Evolutionary conservation across 2,888 invertebrate species (phyloP), one percentile per base, ranked within the genome.

Genomic region (Seladonia tumulorum): DNA sequence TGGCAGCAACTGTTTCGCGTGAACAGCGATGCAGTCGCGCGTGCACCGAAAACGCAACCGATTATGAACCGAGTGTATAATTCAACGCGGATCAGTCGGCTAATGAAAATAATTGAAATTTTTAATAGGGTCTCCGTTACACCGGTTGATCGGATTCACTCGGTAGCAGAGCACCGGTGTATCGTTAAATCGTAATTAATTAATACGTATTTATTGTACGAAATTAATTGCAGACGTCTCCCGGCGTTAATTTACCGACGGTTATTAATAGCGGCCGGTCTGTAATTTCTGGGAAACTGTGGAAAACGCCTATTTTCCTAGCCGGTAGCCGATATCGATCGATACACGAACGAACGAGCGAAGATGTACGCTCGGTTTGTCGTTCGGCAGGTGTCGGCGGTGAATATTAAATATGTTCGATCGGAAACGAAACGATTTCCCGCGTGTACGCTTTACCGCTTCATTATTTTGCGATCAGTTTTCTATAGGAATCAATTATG

Each of bases 401-500:
- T 29, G 68, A 25, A 71, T 71, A 71, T 71, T 42, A 68, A 68
- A 68, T 39, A 68, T 68, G 45, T 25, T 78, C 77, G 53, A 78
- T 63, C 18, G 53, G 22, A 78, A 70, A 77, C 68, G 53, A 57
- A 86, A 76, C 79, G 81, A 82, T 75, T 70, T 60, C 57, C 68
- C 71, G n/a, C 25, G 60, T 29, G 29, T 53, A 18, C 35, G 12
- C 49, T 60, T 68, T 53, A 35, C 42, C 2, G 75, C 60, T 75
- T 85, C 80, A 85, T 85, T 81, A 81, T 80, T 77, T 49, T 57
- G 47, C 86, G 47, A 79, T 81, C 78, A 79, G 70, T 86, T 85
- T 81, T 85, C 78, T 49, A 73, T 78, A 29, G 63, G 76, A 82
- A 86, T 87, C 87, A 87, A 87, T 87, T 82, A 74, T 72, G 72